Evolutionary conservation across 2,797 vertebrate species (phyloP).

Genomic region (Neoniphon sammara): DNA sequence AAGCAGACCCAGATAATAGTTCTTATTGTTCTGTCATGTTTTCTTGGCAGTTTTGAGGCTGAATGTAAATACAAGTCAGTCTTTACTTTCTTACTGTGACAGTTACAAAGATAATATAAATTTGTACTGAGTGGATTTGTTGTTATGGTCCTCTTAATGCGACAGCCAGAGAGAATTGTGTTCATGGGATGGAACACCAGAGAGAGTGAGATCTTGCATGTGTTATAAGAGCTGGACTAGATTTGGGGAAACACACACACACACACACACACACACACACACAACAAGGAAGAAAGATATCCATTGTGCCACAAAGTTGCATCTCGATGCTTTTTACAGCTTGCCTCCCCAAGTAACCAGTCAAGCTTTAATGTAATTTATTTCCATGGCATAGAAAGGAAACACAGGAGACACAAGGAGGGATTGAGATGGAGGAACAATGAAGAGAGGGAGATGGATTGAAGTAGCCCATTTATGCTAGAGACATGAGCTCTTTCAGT

Average conservation of each 20-base stretch:
- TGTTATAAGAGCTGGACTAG: slow-evolving; percentile 34
- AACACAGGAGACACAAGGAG: slow-evolving; percentile 47
- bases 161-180: slow-evolving; percentile 37
- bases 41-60: no score
- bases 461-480: slow-evolving; percentile 40
- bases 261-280: slow-evolving; percentile 18
- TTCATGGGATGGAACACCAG: slow-evolving; percentile 15
- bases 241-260: not conserved
- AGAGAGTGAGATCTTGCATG: slow-evolving; percentile 14
- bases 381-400: slow-evolving; percentile 47
- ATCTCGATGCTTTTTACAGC: slow-evolving; percentile 47
- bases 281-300: slow-evolving; percentile 57
- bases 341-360: slow-evolving; percentile 49
- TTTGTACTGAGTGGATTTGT: not conserved
- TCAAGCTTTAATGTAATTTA: slow-evolving; percentile 59
- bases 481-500: slow-evolving; percentile 43
- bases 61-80: no score
- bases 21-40: not conserved
- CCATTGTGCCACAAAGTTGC: slow-evolving; percentile 60
- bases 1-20: not conserved
- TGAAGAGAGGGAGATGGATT: slow-evolving; percentile 11
- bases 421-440: slow-evolving; percentile 44
- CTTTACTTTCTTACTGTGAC: no score
- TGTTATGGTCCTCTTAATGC: slow-evolving; percentile 34
- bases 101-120: not conserved